Evolutionary conservation across 1,140 invertebrate genomes (phyloP), one percentile per base, ranked within the genome.

Genomic region (Drosophila subobscura): DNA sequence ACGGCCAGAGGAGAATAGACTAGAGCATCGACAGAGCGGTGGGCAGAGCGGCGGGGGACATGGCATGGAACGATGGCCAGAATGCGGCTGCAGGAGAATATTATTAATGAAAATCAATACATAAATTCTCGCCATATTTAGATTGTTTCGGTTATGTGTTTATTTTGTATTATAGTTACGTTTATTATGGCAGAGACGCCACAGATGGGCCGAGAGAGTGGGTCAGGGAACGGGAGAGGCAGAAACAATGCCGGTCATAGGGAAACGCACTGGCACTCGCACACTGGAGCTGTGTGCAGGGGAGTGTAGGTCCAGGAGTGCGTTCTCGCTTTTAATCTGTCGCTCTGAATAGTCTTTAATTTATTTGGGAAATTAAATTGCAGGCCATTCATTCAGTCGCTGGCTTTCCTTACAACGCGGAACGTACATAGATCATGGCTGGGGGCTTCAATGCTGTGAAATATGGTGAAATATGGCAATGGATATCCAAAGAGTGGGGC

Each of bases 151-250:
- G 66, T 58, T 56, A 88, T 86, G 75, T 88, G 83, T 88, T 88
- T 86, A 88, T 86, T 86, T 86, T 86, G 83, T 83, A 79, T 86
- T 86, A 86, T 86, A 86, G 81, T 86, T 81, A 72, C 83, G 81
- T 86, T 88, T 81, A 88, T 86, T 86, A 88, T 86, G 74, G 14
- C 33, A 64, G 59, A 29, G 16, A 12, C 50, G 45, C 46, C 12
- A 37, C 33, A 12, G 10, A 29, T 6, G 16, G 53, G 52, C n/a
- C 25, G 29, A 46, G 10, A 44, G 49, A 52, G 51, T 27, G 37
- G 40, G 45, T 53, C 53, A 41, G 49, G 41, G 42, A 46, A 53
- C 47, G 66, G 61, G 46, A 63, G 51, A 33, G 33, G 14, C 47
- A 66, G 67, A 60, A 76, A 79, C 79, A 84, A 79, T 78, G 71